phyloP scores from a whole-genome alignment of 2,797 vertebrate genomes.

The Picus viridis region DNA sequence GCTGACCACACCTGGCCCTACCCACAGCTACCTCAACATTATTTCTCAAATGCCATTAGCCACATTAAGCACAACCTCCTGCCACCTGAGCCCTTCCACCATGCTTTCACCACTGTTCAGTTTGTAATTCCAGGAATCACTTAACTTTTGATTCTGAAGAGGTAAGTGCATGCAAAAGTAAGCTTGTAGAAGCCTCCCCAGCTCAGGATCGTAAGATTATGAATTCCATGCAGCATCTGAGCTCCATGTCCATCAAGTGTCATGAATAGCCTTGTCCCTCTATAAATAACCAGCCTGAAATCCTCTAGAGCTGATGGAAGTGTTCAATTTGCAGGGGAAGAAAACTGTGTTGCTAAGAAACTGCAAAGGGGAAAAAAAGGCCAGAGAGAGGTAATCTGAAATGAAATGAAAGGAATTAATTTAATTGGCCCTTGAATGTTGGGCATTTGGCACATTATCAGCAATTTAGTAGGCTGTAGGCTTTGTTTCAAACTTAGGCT shows the following conservation, averaged over 20 bases:
- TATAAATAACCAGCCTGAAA: slow-evolving; percentile 28
- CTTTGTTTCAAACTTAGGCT: slow-evolving; percentile 22
- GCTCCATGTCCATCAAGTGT: slow-evolving; percentile 14
- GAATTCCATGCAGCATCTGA: neutral
- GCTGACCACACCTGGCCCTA: neutral
- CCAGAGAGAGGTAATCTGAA: slow-evolving; percentile 1
- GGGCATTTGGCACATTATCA: slow-evolving; percentile 32
- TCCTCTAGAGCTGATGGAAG: slow-evolving; percentile 28
- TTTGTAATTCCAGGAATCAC: neutral
- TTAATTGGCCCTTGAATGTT: slow-evolving; percentile 31
- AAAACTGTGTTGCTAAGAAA: slow-evolving; percentile 65
- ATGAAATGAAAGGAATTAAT: slow-evolving; percentile 48
- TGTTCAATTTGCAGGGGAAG: slow-evolving; percentile 31
- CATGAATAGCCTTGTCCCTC: slow-evolving; percentile 13
- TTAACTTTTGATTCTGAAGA: neutral
- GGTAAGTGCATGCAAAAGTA: neutral
- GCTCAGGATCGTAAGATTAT: neutral
- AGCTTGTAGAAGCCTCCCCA: neutral
- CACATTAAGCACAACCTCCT: neutral
- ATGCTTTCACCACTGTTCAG: neutral
- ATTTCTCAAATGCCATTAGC: neutral
- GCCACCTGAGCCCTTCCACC: neutral
- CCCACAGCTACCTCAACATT: neutral
- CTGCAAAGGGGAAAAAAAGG: neutral
- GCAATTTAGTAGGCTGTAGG: neutral